phyloP scores from a whole-genome alignment of 2,888 invertebrate genomes.

The Pteria penguin region DNA sequence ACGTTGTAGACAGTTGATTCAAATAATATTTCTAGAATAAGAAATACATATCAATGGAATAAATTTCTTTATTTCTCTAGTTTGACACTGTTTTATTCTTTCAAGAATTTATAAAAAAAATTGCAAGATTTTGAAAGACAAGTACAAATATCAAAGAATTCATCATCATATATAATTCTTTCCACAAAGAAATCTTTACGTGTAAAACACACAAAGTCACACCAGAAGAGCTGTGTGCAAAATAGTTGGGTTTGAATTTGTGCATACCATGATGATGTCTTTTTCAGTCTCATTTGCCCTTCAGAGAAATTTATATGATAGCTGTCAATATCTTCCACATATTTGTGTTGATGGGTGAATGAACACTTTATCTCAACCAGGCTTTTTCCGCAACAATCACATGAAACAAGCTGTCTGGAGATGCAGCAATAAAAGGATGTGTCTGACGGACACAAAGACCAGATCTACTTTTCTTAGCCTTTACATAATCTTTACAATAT shows the following conservation, averaged over 20 bases:
- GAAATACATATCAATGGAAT: no score
- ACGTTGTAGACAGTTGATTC: no score
- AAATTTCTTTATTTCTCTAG: no score
- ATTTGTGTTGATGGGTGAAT: constrained; percentile 23
- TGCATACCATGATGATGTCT: constrained; percentile 14
- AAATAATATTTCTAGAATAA: no score
- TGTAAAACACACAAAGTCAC: constrained; percentile 35
- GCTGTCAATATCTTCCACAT: background rate
- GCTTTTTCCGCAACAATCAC: constrained; percentile 28
- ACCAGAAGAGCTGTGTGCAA: constrained; percentile 5
- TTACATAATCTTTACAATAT: constrained; percentile 5
- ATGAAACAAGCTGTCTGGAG: constrained; percentile 30
- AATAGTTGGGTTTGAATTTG: constrained; percentile 30
- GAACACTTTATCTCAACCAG: constrained; percentile 29
- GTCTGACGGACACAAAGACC: constrained; percentile 10
- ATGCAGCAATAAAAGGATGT: constrained; percentile 25
- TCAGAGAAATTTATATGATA: background rate
- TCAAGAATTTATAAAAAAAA: no score
- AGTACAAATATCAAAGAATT: constrained; percentile 12
- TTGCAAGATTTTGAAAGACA: no score
- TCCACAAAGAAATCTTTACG: constrained; percentile 19
- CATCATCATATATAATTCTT: constrained; percentile 19
- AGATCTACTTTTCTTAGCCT: background rate
- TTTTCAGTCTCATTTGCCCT: constrained; percentile 17
- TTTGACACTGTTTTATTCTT: no score